Percentiles rank a stretch among this genome's conserved stretches.
Conservation (phyloP, 2,113 vertebrate genomes). For the Falco punctatus region DNA sequence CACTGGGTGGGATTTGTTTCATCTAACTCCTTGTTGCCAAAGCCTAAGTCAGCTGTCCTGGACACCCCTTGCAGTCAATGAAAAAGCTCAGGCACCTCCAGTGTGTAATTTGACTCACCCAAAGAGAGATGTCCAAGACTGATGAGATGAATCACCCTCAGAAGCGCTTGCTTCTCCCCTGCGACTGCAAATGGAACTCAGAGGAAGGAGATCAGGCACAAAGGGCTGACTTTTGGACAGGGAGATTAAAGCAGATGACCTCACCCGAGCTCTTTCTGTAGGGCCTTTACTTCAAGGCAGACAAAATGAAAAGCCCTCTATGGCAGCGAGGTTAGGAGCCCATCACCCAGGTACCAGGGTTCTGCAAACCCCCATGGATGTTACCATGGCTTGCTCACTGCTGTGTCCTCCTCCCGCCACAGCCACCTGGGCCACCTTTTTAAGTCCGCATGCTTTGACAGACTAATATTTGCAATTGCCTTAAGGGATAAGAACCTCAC, state of each 20-base stretch:
- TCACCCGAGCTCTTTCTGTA: background rate
- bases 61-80: background rate
- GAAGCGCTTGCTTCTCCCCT: rapidly evolving
- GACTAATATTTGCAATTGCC: background rate
- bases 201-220: background rate
- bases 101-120: rapidly evolving
- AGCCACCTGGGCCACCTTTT: background rate
- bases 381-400: rapidly evolving
- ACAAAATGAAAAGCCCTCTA: background rate
- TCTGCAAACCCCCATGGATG: background rate
- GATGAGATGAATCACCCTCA: background rate
- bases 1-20: background rate
- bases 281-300: background rate
- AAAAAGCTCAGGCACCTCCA: background rate
- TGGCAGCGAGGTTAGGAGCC: background rate
- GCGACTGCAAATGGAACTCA: background rate
- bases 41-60: background rate
- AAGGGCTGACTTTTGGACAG: background rate
- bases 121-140: background rate
- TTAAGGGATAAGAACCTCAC: background rate
- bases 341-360: background rate
- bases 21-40: background rate
- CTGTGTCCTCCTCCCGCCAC: background rate
- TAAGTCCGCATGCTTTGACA: background rate
- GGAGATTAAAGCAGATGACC: background rate